These are phyloP conservation scores for Hormiphora californensis DNA, from an alignment of 37 sponge, comb jelly and placozoan genomes.

Conservation along the genomic window DNA sequence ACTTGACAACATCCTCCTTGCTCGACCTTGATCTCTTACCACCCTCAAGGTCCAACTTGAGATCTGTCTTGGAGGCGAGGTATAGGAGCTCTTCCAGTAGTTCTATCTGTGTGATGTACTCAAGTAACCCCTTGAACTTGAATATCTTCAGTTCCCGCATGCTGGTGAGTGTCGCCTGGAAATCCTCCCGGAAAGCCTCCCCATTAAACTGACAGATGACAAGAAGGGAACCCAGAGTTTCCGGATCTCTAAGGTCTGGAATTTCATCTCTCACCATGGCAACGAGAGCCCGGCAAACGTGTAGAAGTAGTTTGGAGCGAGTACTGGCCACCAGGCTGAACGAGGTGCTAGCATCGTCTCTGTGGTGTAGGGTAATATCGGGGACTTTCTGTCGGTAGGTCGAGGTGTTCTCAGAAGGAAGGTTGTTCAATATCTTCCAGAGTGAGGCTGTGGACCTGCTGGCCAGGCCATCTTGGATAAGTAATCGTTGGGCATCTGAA, in stretches of 20 bases:
- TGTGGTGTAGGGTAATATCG: neutral
- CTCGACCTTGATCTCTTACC: neutral
- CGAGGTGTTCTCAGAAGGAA: neutral
- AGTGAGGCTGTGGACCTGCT: neutral
- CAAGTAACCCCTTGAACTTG: slow-evolving; percentile 46
- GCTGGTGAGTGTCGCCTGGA: neutral
- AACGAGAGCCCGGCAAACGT: neutral
- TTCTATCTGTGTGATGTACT: neutral
- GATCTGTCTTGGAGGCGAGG: neutral
- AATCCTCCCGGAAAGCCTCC: neutral
- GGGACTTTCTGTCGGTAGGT: neutral
- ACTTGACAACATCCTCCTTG: slow-evolving; percentile 29
- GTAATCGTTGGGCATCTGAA: slow-evolving; percentile 19
- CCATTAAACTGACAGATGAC: slow-evolving; percentile 16
- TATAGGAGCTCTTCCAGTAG: slow-evolving; percentile 24
- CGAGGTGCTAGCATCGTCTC: neutral
- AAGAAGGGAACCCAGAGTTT: slow-evolving; percentile 22
- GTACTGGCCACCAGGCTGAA: neutral
- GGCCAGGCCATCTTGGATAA: slow-evolving; percentile 1
- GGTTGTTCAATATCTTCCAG: slow-evolving; percentile 21
- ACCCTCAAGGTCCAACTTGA: neutral
- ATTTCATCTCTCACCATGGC: neutral
- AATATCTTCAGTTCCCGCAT: slow-evolving; percentile 8
- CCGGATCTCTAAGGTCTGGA: neutral
- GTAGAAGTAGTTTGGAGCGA: slow-evolving; percentile 6